A percentile compares a stretch with the other conserved stretches of the same genome.
Evolutionary conservation across 2,888 invertebrate species (phyloP).

Genomic region (Stenotaenia linearis): DNA sequence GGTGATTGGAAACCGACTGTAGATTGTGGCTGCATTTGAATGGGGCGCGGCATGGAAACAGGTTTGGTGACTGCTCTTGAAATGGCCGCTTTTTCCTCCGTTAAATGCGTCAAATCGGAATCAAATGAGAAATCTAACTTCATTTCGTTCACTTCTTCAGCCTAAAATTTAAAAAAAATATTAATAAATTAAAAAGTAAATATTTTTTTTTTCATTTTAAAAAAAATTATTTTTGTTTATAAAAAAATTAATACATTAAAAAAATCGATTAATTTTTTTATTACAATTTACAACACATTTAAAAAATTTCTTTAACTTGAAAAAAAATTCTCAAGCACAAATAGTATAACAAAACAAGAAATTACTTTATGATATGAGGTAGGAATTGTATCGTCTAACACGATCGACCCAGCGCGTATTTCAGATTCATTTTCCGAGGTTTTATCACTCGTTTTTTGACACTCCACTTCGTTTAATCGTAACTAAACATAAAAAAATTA

Average conservation of each 20-base stretch:
- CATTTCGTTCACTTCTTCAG: slow-evolving; percentile 76
- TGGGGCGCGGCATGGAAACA: slow-evolving; percentile 41
- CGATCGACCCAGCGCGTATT: neutral
- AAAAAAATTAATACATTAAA: too few relatives aligned
- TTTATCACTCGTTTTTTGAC: neutral
- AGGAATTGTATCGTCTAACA: neutral
- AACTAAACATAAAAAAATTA: neutral
- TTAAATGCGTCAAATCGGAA: slow-evolving; percentile 58
- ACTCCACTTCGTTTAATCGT: neutral
- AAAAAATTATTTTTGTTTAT: too few relatives aligned
- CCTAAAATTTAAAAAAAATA: slow-evolving; percentile 33
- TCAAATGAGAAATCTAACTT: slow-evolving; percentile 83
- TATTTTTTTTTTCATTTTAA: too few relatives aligned
- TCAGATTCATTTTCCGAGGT: neutral
- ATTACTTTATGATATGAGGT: slow-evolving; percentile 2
- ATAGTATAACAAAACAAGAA: too few relatives aligned
- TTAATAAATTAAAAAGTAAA: neutral
- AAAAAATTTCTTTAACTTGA: too few relatives aligned
- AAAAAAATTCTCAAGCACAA: too few relatives aligned
- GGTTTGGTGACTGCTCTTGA: slow-evolving; percentile 56
- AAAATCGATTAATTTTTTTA: too few relatives aligned
- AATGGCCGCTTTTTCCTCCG: slow-evolving; percentile 42
- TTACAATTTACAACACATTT: too few relatives aligned
- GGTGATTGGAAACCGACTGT: slow-evolving; percentile 59
- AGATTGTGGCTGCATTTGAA: slow-evolving; percentile 36